Evolutionary conservation across 2,888 invertebrate species (phyloP).

Genomic region (Lysandra bellargus): DNA sequence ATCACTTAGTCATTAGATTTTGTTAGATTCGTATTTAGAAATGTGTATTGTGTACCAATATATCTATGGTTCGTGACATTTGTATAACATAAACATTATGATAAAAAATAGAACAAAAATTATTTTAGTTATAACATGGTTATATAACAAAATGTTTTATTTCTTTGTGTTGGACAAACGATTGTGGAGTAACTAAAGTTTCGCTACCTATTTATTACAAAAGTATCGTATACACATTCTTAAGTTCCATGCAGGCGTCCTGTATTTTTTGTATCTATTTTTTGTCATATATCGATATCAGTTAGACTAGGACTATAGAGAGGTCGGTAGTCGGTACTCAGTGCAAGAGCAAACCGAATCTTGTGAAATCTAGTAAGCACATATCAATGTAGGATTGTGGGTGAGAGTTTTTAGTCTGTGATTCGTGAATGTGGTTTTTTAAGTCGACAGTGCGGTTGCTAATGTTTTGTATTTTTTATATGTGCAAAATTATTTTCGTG

Average conservation of each 20-base stretch:
- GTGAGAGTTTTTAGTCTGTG: conserved; percentile 66
- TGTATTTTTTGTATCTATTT: conserved; percentile 19
- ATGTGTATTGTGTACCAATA: conserved; percentile 59
- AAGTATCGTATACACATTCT: neutral
- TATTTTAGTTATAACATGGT: neutral
- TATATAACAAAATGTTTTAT: neutral
- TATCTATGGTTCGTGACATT: conserved; percentile 77
- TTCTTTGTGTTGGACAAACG: neutral
- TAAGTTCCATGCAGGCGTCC: neutral
- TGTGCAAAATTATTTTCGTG: conserved; percentile 38
- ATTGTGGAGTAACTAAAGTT: neutral
- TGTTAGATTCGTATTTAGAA: conserved; percentile 54
- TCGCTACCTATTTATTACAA: neutral
- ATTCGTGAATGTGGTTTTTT: conserved; percentile 66
- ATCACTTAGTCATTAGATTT: conserved; percentile 53
- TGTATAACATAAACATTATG: conserved; percentile 39
- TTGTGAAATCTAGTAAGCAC: conserved; percentile 51
- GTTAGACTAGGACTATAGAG: conserved; percentile 50
- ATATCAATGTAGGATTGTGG: conserved; percentile 65
- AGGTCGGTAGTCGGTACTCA: conserved; percentile 37
- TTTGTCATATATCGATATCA: conserved; percentile 47
- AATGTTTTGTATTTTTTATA: conserved; percentile 47
- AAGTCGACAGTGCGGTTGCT: conserved; percentile 43
- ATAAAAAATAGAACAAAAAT: conserved; percentile 25
- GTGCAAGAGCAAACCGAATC: conserved; percentile 48